Evolutionary conservation across 2,888 invertebrate genomes (phyloP), one percentile per base, ranked within the genome.

Genomic region (Tenthredo notha): DNA sequence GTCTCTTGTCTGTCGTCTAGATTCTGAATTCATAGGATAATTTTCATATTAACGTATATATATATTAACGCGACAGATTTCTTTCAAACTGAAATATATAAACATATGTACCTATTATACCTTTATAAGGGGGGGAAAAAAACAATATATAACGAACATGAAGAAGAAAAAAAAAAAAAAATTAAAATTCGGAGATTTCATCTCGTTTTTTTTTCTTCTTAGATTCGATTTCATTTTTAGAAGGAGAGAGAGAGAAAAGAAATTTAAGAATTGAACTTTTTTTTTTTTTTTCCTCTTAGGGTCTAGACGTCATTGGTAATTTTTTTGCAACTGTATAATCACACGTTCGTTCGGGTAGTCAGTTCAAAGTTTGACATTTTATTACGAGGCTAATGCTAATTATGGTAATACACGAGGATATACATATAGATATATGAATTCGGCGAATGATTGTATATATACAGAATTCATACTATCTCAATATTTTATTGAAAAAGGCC

Each of bases 1-100:
- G 86, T 86, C 87, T 86, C 84, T 84, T 82, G 77, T 70, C 83
- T 87, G 80, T 80, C 80, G 80, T 80, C 80, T 61, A 40, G 33
- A 37, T 37, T 80, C 37, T 15, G 40, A 80, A 61, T 40, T 58
- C 80, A 61, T 61, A 33, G 80, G 80, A 29, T 12, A 25, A 50
- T 40, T 80, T 50, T 40, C 58, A 37, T 40, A 12, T n/a, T 18
- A 65, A 29, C 65, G 25, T 21, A 33, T 2, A 4, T 4, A 33
- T 37, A 37, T 37, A 65, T 29, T 65, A 65, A 65, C 67, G 18
- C 33, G 4, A 67, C 18, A n/a, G 15, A 67, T 6, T 67, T 29
- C 0, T 25, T 67, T 33, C 1, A 2, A 6, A 29, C 5, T n/a
- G n/a, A n/a, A 2, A 43, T 43, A n/a, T 50, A 25, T 29, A 10